These are phyloP conservation scores for Mesembrinibis cayennensis DNA, from an alignment of 2,113 vertebrate species.

Conservation along the genomic window DNA sequence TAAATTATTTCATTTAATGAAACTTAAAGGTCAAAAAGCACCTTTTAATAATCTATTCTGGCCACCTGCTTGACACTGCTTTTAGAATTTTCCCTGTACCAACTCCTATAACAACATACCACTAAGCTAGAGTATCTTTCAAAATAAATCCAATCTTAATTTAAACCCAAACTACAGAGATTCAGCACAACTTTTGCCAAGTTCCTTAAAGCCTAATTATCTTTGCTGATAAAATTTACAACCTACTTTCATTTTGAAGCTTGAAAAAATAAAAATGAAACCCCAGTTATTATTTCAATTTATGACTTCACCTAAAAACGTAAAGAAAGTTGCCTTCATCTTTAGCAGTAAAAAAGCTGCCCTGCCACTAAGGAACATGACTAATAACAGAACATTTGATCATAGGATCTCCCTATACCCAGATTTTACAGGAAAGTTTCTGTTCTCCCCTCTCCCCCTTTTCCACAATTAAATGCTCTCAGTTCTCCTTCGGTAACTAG, in stretches of 20 bases:
- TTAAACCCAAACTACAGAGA: not conserved
- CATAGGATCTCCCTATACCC: not conserved
- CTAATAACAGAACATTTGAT: not conserved
- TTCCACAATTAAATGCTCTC: not conserved
- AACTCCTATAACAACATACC: not conserved
- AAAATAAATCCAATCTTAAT: not conserved
- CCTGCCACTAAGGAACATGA: not conserved
- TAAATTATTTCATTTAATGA: not conserved
- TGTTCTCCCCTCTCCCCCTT: not conserved
- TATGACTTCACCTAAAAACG: not conserved
- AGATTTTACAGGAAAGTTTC: not conserved
- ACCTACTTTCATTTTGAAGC: not conserved
- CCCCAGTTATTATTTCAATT: not conserved
- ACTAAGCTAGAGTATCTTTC: not conserved
- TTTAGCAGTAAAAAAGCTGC: not conserved
- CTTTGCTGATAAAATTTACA: not conserved
- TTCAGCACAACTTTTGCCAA: not conserved
- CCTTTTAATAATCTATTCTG: not conserved
- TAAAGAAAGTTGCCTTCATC: not conserved
- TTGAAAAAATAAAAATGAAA: not conserved
- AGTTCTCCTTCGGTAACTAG: not conserved
- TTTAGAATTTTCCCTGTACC: not conserved
- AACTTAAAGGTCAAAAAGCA: not conserved
- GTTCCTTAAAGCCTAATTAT: not conserved
- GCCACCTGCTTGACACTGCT: not conserved